Evolutionary conservation across 2,113 vertebrate genomes (phyloP).

Genomic region (Trochalopteron elliotii): DNA sequence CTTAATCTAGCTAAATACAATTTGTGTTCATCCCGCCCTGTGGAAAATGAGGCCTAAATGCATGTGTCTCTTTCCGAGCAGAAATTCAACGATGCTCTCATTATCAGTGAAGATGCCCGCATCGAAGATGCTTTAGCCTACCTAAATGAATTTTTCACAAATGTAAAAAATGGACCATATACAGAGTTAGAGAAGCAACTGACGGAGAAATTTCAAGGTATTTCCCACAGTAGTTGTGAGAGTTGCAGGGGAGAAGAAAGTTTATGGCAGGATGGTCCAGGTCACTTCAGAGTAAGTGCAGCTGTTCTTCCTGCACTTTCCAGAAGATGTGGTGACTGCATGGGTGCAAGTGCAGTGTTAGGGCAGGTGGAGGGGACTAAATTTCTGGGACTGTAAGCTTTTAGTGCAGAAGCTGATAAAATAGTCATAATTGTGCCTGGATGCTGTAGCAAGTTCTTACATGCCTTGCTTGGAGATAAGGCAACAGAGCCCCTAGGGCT

Average conservation of each 20-base stretch:
- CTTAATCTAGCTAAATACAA: background rate
- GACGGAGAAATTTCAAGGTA: constrained; percentile 74
- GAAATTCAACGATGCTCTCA: constrained; percentile 81
- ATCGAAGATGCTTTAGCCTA: constrained; percentile 76
- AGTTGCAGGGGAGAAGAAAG: background rate
- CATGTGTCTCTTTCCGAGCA: constrained; percentile 24
- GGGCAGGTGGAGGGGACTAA: background rate
- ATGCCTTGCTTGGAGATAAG: background rate
- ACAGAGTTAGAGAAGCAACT: constrained; percentile 71
- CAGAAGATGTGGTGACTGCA: background rate
- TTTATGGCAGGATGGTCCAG: background rate
- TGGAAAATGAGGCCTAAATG: background rate
- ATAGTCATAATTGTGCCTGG: background rate
- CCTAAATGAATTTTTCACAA: constrained; percentile 73
- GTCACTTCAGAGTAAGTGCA: background rate
- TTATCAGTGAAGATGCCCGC: constrained; percentile 78
- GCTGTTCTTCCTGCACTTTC: background rate
- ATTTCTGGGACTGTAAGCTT: background rate
- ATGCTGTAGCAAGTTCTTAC: background rate
- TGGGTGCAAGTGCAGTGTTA: background rate
- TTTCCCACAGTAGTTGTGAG: background rate
- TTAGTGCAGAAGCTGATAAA: background rate
- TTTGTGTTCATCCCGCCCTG: fast-evolving
- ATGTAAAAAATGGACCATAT: constrained; percentile 67
- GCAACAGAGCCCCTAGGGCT: background rate